Percentiles rank a stretch among this genome's conserved stretches.
These are phyloP conservation scores for Trissolcus japonicus DNA, from an alignment of 2,888 invertebrate genomes.

Conservation along the genomic window DNA sequence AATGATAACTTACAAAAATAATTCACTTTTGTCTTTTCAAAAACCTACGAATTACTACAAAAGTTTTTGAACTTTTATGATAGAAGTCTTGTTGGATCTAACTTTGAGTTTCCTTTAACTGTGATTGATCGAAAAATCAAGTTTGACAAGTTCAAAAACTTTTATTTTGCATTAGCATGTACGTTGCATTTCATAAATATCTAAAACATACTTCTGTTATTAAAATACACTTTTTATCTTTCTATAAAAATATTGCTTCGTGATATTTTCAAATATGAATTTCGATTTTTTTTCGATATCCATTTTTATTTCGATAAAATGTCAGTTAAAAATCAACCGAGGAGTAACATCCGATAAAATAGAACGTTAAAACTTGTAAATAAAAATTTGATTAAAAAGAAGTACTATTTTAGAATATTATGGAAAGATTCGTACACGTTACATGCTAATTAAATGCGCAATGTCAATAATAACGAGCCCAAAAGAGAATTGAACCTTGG, in stretches of 20 bases:
- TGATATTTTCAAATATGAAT: not conserved
- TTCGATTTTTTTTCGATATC: conserved; percentile 1
- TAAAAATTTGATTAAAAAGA: conserved; percentile 21
- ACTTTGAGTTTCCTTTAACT: not conserved
- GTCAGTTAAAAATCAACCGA: not conserved
- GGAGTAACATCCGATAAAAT: conserved; percentile 25
- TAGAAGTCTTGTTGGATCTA: conserved; percentile 17
- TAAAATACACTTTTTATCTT: conserved; percentile 17
- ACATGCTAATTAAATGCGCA: conserved; percentile 11
- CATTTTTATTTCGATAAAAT: not conserved
- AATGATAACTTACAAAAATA: too few relatives aligned
- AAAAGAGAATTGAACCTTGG: conserved; percentile 13
- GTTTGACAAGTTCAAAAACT: conserved; percentile 4
- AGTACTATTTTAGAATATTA: conserved; percentile 37
- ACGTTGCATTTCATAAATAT: conserved; percentile 33
- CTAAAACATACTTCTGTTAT: conserved; percentile 27
- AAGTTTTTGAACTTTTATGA: not conserved
- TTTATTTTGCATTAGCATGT: conserved; percentile 11
- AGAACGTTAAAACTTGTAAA: conserved; percentile 14
- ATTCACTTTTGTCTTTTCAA: too few relatives aligned
- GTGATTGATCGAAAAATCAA: not conserved
- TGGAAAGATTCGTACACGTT: conserved; percentile 29
- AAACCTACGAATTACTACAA: too few relatives aligned
- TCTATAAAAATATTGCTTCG: conserved; percentile 23
- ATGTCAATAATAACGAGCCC: conserved; percentile 14